Conservation (phyloP, 2,113 vertebrate genomes). For the Poeciliopsis prolifica region DNA sequence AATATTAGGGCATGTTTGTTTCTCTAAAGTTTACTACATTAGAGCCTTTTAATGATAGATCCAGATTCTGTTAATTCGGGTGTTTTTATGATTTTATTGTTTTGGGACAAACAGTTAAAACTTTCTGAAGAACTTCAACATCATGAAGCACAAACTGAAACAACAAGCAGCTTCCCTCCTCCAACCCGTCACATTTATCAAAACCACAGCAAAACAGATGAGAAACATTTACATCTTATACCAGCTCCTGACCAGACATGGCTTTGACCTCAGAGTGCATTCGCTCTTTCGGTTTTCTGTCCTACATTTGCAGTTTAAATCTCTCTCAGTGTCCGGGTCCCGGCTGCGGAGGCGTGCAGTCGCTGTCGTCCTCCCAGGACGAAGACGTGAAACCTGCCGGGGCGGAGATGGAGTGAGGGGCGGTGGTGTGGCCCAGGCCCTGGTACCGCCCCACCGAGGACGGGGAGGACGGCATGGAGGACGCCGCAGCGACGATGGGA, state of each 20-base stretch:
- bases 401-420: constrained; percentile 85
- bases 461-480: constrained; percentile 89
- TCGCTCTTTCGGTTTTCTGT: neutral
- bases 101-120: constrained; percentile 15
- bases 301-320: neutral
- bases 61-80: neutral
- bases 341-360: constrained; percentile 2
- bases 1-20: too few relatives aligned
- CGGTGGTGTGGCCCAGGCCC: constrained; percentile 89
- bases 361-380: constrained; percentile 64
- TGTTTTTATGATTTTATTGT: constrained; percentile 12
- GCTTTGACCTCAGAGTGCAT: constrained; percentile 24
- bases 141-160: neutral
- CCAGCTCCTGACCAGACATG: constrained; percentile 31
- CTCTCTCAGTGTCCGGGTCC: constrained; percentile 9
- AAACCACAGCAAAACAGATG: constrained; percentile 52
- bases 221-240: constrained; percentile 29
- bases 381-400: constrained; percentile 72
- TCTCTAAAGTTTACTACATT: too few relatives aligned
- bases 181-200: constrained; percentile 29
- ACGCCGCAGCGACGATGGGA: constrained; percentile 73
- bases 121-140: constrained; percentile 10
- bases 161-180: neutral
- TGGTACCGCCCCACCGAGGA: constrained; percentile 87
- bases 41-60: too few relatives aligned